Conservation (phyloP, 1,140 invertebrate genomes). For the Listronotus oregonensis region DNA sequence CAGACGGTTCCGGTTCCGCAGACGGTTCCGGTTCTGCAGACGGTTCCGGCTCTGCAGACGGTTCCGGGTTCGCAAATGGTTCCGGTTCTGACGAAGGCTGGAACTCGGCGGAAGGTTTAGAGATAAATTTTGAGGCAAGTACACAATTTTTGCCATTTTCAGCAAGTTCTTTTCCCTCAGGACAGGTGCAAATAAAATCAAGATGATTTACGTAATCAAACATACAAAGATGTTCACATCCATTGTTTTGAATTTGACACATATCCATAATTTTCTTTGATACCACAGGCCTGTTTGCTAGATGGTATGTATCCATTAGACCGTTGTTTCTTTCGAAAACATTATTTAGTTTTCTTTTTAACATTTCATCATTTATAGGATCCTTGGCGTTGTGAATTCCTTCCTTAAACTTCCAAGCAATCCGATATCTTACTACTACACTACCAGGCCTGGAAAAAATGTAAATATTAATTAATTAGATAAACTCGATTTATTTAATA, state of each 20-base stretch:
- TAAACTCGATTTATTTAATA: background rate
- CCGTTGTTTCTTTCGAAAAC: slow-evolving; percentile 59
- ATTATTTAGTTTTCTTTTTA: slow-evolving; percentile 59
- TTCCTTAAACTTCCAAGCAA: slow-evolving; percentile 65
- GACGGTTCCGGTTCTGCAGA: slow-evolving; percentile 47
- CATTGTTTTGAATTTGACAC: slow-evolving; percentile 75
- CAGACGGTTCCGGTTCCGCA: slow-evolving; percentile 43
- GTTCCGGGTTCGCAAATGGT: slow-evolving; percentile 44
- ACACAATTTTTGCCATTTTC: slow-evolving; percentile 59
- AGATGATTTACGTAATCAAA: slow-evolving; percentile 67
- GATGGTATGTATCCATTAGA: slow-evolving; percentile 62
- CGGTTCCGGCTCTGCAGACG: slow-evolving; percentile 37
- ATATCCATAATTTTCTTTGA: slow-evolving; percentile 66
- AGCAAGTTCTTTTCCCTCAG: slow-evolving; percentile 59
- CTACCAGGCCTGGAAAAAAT: slow-evolving; percentile 64
- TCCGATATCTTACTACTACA: slow-evolving; percentile 65
- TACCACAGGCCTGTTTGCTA: slow-evolving; percentile 58
- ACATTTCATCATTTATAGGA: slow-evolving; percentile 58
- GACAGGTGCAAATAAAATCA: slow-evolving; percentile 74
- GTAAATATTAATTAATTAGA: slow-evolving; percentile 48
- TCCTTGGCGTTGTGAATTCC: slow-evolving; percentile 58
- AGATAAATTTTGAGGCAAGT: slow-evolving; percentile 19
- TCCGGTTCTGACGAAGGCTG: slow-evolving; percentile 34
- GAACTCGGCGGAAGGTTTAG: slow-evolving; percentile 47
- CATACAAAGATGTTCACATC: slow-evolving; percentile 75